Evolutionary conservation across 2,797 vertebrate species (phyloP).

Genomic region (Macroramphosus scolopax): DNA sequence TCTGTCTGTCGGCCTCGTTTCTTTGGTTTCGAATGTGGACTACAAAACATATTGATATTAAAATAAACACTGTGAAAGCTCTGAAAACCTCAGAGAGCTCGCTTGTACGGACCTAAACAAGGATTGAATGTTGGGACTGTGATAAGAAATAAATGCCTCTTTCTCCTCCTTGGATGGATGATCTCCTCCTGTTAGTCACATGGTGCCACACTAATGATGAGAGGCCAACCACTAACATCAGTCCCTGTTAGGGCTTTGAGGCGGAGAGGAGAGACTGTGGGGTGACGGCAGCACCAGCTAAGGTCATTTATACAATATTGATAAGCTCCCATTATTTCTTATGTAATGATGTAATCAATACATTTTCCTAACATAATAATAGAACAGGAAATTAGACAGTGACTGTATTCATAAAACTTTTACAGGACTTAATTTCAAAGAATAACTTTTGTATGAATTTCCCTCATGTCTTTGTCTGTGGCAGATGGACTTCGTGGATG

Average conservation of each 20-base stretch:
- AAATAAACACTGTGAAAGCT: slow-evolving; percentile 13
- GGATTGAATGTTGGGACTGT: slow-evolving; percentile 39
- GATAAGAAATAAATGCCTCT: slow-evolving; percentile 62
- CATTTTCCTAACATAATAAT: too few species aligned
- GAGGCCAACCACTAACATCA: slow-evolving; percentile 49
- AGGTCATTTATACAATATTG: slow-evolving; percentile 36
- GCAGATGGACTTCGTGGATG: too few species aligned
- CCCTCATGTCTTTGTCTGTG: too few species aligned
- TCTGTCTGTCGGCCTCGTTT: slow-evolving; percentile 34
- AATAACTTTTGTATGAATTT: too few species aligned
- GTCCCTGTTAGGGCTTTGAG: slow-evolving; percentile 42
- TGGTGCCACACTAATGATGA: slow-evolving; percentile 50
- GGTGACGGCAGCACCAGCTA: slow-evolving; percentile 29
- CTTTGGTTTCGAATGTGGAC: slow-evolving; percentile 21
- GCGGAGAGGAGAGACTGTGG: slow-evolving; percentile 15
- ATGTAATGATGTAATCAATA: slow-evolving; percentile 12
- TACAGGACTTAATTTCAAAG: too few species aligned
- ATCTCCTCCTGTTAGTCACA: slow-evolving; percentile 65
- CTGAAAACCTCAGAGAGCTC: slow-evolving; percentile 28
- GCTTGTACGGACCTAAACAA: slow-evolving; percentile 43
- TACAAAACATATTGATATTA: slow-evolving; percentile 25
- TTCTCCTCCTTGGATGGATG: slow-evolving; percentile 48
- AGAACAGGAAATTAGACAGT: slow-evolving; percentile 6
- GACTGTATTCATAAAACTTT: slow-evolving; percentile 8
- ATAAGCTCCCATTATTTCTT: slow-evolving; percentile 12